Evolutionary conservation across 2,113 vertebrate species (phyloP), one percentile per base, ranked within the genome.

Genomic region (Miniopterus natalensis): DNA sequence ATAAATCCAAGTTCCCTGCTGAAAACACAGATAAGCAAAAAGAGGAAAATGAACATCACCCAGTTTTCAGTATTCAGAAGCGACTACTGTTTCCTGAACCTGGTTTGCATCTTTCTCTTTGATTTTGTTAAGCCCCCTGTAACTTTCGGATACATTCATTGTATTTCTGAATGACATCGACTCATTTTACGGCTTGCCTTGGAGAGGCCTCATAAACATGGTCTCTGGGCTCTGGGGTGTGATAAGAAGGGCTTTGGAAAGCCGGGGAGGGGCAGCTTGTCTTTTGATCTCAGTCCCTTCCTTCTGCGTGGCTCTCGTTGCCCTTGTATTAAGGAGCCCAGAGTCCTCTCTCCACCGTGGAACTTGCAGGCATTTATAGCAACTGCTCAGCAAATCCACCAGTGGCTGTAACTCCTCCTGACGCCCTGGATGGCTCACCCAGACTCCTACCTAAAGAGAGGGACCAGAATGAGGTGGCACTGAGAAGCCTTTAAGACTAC

Each of bases 11-110:
- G 63, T 71, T 83, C 53, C 42, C 23, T 83, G 25, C 14, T 92
- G 49, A 77, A 93, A 84, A 75, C 53, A 61, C 73, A 85, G 61
- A 88, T 20, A 68, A 80, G 65, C 51, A 84, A 84, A 87, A 83
- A 75, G 59, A 55, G 53, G 63, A 57, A 81, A 40, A 59, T 9
- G 3, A 49, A 91, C 73, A 81, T 77, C 27, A 36, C 36, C 18
- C n/a, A 27, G 17, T 80, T 86, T 84, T 73, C 36, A 49, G 88
- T 74, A 3, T 36, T 84, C 49, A 36, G 61, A 85, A 92, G n/a
- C 45, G 70, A 31, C 17, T 23, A 27, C 17, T 42, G 20, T 63
- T 87, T 79, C 83, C 77, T 55, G 80, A 71, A 51, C 31, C 18
- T 40, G 42, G 21, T 73, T 74, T 75, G 20, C 14, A 9, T 36